Evolutionary conservation across 2,113 vertebrate species (phyloP), one percentile per base, ranked within the genome.

Genomic region (Balaenoptera acutorostrata): DNA sequence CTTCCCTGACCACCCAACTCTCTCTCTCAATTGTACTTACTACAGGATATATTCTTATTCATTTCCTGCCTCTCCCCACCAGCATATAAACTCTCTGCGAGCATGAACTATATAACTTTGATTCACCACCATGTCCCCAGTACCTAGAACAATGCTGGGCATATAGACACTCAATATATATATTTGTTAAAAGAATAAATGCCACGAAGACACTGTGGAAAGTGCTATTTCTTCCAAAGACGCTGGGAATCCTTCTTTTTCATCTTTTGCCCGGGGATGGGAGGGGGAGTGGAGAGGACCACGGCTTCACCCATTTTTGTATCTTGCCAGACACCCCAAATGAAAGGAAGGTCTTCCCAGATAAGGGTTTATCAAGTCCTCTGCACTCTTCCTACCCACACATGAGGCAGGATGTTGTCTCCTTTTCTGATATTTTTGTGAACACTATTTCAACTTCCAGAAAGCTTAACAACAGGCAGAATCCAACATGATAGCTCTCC

Each of bases 361-460:
- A 98, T 98, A 98, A 87, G 39, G 33, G 20, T 44, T 97, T 98
- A 97, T 98, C 97, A 55, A 6, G 9, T 27, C 33, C 83, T 74
- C 13, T 11, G 78, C 95, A 17, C 27, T 36, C 80, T 97, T 80
- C 92, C 86, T 86, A 36, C 72, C 78, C 95, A 69, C 33, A 93
- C 59, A 25, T 0, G 0, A 36, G 20, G 41, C 66, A 95, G 85
- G 44, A 88, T 89, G 55, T n/a, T 52, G 75, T 46, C 57, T 95
- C 64, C 59, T 69, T 90, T 92, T 88, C 75, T 82, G 96, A 59
- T 83, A 64, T 46, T 36, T 90, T 63, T 89, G 46, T 71, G 69
- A 57, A 83, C 27, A 64, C 23, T 75, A 49, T 59, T 95, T 84
- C 88, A 88, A 25, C 49, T 91, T 85, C 88, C 64, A 93, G 66